Percentiles rank a stretch among this genome's conserved stretches.
These are phyloP conservation scores for Hydra vulgaris DNA, from an alignment of 30 jellyfish, hydroid and myxozoan species.

Conservation along the genomic window DNA sequence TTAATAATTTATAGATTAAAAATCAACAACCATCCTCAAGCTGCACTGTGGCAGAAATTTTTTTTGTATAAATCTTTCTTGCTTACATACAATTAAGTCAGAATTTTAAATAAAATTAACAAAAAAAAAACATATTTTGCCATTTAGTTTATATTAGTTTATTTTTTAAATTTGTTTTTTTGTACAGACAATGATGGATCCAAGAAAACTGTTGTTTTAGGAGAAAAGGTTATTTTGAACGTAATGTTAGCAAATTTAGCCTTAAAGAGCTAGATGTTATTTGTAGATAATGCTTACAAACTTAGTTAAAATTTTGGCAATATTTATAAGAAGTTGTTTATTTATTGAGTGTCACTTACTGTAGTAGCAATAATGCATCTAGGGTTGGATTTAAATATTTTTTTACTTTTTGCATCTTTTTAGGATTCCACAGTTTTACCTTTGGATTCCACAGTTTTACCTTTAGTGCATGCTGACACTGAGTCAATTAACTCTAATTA, in stretches of 20 bases:
- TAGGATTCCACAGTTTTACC: neutral
- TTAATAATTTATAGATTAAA: no score
- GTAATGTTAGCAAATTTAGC: neutral
- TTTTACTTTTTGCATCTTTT: neutral
- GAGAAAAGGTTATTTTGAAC: neutral
- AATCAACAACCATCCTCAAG: no score
- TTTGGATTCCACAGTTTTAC: neutral
- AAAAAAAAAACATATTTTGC: no score
- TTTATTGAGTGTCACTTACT: neutral
- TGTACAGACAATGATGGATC: neutral
- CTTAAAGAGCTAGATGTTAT: neutral
- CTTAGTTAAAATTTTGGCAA: neutral
- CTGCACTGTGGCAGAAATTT: no score
- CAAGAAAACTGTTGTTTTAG: neutral
- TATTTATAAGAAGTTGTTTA: neutral
- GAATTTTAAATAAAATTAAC: no score
- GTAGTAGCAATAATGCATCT: neutral
- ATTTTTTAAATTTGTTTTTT: no score
- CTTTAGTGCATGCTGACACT: neutral
- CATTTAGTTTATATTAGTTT: no score
- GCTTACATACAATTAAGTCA: no score
- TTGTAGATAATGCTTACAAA: no score
- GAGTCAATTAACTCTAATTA: neutral
- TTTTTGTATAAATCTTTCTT: no score
- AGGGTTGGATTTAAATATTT: neutral